Conservation (phyloP, 2,113 vertebrate genomes). For the Poecilia latipinna region DNA sequence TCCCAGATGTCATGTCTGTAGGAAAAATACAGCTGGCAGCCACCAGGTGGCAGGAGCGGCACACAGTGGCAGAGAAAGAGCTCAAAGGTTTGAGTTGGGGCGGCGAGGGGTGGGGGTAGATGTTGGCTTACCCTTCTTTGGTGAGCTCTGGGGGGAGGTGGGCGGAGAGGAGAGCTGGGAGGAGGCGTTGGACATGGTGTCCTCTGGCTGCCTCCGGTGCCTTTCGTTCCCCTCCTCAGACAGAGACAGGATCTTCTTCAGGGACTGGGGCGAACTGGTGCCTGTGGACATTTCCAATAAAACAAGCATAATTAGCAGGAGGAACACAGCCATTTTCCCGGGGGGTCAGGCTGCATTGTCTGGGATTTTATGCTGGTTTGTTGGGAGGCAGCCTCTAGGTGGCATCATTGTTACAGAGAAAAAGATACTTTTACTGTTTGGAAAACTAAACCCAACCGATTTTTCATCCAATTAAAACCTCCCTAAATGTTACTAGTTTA, state of each 20-base stretch:
- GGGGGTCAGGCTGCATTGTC: constrained; percentile 43
- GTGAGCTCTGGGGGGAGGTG: constrained; percentile 95
- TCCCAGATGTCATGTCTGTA: neutral
- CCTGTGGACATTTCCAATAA: constrained; percentile 76
- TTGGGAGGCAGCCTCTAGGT: constrained; percentile 44
- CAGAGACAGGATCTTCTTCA: constrained; percentile 98
- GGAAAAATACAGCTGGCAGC: neutral
- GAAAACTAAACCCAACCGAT: neutral
- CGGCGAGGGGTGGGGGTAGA: constrained; percentile 6
- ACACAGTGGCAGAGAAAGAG: neutral
- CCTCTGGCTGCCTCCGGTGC: constrained; percentile 89
- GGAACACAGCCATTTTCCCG: constrained; percentile 9
- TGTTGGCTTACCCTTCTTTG: constrained; percentile 91
- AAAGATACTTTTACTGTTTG: constrained; percentile 34
- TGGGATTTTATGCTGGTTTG: constrained; percentile 13
- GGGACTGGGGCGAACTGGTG: constrained; percentile 95
- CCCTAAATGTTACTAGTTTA: neutral
- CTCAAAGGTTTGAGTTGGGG: neutral
- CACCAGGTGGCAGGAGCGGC: constrained; percentile 56
- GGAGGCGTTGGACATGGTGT: constrained; percentile 88
- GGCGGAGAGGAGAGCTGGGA: constrained; percentile 93
- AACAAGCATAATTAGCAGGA: constrained; percentile 50
- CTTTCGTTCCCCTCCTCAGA: constrained; percentile 94
- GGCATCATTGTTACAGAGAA: constrained; percentile 48
- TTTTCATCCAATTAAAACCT: neutral